Conservation (phyloP, 2,113 vertebrate genomes). For the Pelecanus crispus region DNA sequence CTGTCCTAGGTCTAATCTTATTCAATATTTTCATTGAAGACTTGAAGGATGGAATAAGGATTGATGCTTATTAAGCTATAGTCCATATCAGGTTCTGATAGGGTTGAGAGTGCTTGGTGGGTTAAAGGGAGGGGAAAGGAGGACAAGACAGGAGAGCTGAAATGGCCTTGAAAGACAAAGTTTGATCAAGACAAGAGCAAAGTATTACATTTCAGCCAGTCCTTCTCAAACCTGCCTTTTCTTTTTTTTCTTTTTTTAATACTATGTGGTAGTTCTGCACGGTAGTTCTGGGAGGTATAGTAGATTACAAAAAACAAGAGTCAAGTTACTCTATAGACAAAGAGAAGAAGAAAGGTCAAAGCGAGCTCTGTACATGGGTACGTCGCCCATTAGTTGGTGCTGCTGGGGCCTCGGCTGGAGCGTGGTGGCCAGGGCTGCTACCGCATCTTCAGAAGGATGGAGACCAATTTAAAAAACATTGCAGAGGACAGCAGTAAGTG, state of each 20-base stretch:
- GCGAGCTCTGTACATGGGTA: background rate
- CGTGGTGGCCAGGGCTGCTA: background rate
- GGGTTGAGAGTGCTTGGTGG: background rate
- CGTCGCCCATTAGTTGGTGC: background rate
- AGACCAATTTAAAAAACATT: background rate
- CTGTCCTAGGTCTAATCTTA: background rate
- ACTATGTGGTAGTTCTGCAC: background rate
- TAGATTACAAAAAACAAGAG: background rate
- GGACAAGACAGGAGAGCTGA: background rate
- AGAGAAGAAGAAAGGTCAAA: background rate
- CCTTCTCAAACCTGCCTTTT: background rate
- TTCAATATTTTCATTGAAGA: slow-evolving; percentile 47
- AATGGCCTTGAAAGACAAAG: background rate
- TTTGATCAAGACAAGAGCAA: background rate
- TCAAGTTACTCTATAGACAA: background rate
- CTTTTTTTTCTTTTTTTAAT: background rate
- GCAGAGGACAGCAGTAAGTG: background rate
- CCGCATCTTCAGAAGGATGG: background rate
- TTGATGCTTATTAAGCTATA: slow-evolving; percentile 20
- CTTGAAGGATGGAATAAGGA: background rate
- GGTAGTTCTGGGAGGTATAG: background rate
- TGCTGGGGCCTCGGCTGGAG: background rate
- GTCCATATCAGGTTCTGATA: background rate
- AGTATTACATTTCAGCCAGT: background rate
- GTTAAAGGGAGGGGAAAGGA: background rate